phyloP scores from a whole-genome alignment of 1,140 invertebrate species.

The Habropoda laboriosa region DNA sequence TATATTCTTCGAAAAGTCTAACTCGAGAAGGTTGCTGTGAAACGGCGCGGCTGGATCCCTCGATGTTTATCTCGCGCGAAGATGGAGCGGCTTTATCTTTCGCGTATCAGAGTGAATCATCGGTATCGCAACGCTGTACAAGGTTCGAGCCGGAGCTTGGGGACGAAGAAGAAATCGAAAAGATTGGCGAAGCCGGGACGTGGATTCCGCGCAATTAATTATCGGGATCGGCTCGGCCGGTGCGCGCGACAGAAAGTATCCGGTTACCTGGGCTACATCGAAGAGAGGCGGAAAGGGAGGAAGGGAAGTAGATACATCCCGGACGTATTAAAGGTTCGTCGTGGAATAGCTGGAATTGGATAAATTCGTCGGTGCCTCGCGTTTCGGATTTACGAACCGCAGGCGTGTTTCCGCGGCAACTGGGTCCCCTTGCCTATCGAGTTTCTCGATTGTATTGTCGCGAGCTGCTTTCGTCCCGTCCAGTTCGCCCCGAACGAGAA shows the following conservation, averaged over 20 bases:
- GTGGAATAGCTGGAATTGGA: slow-evolving; percentile 52
- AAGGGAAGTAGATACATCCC: slow-evolving; percentile 16
- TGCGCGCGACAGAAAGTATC: slow-evolving; percentile 71
- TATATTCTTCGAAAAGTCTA: slow-evolving; percentile 24
- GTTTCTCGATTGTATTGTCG: too few relatives aligned
- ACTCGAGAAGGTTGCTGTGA: neutral
- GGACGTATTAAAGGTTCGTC: slow-evolving; percentile 31
- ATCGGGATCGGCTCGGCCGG: slow-evolving; percentile 65
- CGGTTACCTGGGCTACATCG: slow-evolving; percentile 65
- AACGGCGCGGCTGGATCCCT: neutral
- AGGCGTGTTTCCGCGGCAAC: too few relatives aligned
- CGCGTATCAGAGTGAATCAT: slow-evolving; percentile 30
- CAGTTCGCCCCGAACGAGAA: slow-evolving; percentile 30
- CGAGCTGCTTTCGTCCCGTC: slow-evolving; percentile 14
- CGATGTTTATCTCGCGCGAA: slow-evolving; percentile 22
- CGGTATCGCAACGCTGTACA: neutral
- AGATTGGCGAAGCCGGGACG: slow-evolving; percentile 61
- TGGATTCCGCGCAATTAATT: slow-evolving; percentile 75
- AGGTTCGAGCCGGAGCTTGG: neutral
- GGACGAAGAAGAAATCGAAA: slow-evolving; percentile 52
- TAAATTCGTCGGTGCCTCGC: slow-evolving; percentile 74
- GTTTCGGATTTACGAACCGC: slow-evolving; percentile 69
- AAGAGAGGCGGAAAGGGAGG: slow-evolving; percentile 1
- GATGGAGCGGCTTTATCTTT: slow-evolving; percentile 13
- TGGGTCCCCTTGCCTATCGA: too few relatives aligned